phyloP scores from a whole-genome alignment of 2,888 invertebrate species.

The Acrocera orbiculus region DNA sequence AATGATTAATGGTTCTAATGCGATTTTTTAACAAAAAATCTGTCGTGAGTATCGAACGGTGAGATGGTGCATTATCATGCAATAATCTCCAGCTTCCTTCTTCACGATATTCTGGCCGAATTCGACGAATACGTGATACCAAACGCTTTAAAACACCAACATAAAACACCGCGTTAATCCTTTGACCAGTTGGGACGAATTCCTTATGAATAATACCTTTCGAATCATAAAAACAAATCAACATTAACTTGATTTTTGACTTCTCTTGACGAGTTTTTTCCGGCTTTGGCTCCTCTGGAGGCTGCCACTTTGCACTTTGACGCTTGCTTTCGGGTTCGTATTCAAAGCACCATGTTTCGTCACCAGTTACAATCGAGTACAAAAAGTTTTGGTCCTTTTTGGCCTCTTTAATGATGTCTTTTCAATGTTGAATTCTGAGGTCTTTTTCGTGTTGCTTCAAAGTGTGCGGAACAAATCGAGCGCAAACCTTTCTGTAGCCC shows the following conservation, averaged over 20 bases:
- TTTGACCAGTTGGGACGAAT: too few relatives aligned
- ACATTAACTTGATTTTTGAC: too few relatives aligned
- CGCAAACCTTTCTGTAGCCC: too few relatives aligned
- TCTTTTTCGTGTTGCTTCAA: too few relatives aligned
- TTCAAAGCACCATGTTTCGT: conserved; percentile 1
- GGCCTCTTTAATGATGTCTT: too few relatives aligned
- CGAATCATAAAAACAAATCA: conserved; percentile 6
- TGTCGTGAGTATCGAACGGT: not conserved
- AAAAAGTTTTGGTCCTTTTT: too few relatives aligned
- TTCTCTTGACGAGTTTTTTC: not conserved
- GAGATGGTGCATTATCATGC: conserved; percentile 3
- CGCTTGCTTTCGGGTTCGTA: conserved; percentile 1
- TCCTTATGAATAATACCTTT: conserved; percentile 7
- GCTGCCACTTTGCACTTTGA: conserved; percentile 1
- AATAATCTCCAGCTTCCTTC: conserved; percentile 1
- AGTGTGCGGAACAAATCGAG: too few relatives aligned
- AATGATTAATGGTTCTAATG: too few relatives aligned
- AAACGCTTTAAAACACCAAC: not conserved
- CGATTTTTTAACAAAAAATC: too few relatives aligned
- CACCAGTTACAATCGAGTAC: too few relatives aligned
- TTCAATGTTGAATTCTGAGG: too few relatives aligned
- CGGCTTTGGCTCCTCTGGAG: not conserved
- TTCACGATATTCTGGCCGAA: conserved; percentile 1
- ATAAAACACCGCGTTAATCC: not conserved
- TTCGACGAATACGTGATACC: not conserved